Evolutionary conservation across 1,140 invertebrate genomes (phyloP).

Genomic region (Diabrotica virgifera): DNA sequence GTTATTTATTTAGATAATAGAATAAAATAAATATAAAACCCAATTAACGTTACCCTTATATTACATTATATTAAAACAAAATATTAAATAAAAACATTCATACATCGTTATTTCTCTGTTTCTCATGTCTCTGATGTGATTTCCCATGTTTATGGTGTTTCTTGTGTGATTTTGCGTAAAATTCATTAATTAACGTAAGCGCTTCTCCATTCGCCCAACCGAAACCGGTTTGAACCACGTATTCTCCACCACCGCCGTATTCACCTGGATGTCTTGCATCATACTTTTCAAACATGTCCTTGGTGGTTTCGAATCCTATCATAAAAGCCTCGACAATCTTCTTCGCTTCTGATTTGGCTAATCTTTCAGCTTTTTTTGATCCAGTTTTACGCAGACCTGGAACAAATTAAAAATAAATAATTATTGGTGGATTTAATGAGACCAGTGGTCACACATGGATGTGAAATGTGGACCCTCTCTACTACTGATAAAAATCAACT

Average conservation of each 20-base stretch:
- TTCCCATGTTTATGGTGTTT: background rate
- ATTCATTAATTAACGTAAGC: constrained; percentile 27
- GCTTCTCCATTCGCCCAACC: constrained; percentile 93
- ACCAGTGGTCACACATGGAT: too few species aligned
- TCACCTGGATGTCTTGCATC: constrained; percentile 66
- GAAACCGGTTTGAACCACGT: constrained; percentile 84
- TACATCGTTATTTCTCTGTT: background rate
- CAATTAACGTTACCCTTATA: background rate
- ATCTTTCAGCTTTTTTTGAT: constrained; percentile 57
- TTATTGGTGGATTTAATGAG: too few species aligned
- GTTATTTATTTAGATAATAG: too few species aligned
- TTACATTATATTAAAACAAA: background rate
- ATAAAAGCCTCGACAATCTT: constrained; percentile 75
- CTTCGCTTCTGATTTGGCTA: constrained; percentile 67
- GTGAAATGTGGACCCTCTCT: too few species aligned
- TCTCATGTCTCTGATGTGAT: background rate
- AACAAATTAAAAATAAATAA: constrained; percentile 30
- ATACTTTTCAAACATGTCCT: constrained; percentile 88
- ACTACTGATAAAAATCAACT: too few species aligned
- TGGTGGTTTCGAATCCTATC: constrained; percentile 50
- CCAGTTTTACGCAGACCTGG: constrained; percentile 58
- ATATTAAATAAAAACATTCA: background rate
- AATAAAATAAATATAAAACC: too few species aligned
- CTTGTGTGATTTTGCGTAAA: constrained; percentile 12
- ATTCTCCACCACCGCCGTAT: constrained; percentile 86